Base-by-base conservation (phyloP, 1,140 invertebrate species). In the Heliconius melpomene region DNA sequence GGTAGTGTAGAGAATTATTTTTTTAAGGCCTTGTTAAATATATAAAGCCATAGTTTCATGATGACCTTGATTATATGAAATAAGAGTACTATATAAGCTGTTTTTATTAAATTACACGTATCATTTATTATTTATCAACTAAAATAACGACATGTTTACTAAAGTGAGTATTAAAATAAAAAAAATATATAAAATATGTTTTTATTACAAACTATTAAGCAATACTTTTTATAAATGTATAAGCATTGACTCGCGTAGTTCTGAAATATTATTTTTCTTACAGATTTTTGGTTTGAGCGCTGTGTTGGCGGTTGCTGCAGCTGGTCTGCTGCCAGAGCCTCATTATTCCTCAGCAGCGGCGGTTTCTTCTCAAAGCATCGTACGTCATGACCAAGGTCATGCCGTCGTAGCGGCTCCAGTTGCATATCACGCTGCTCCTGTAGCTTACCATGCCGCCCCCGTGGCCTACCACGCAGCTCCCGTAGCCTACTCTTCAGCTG, bases 221-320 rank as follows among this genome's bases (percentile, higher is more conserved):
- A 46, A 46, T 46, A 46, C 5, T 16, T 46, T 3, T 46, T 16
- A 13, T 13, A 5, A 46, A 46, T 46, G 13, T 1, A 16, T 46
- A 16, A 6, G 16, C 11, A 36, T 36, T 36, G 32, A 36, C 6
- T 36, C 32, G 6, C 7, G 32, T 36, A 36, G 32, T 46, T 46
- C 5, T 46, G 16, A 46, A 46, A 46, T 46, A 13, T 46, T 16
- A 16, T 46, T 46, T 79, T 72, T 20, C 26, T 89, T 86, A 36
- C 81, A 91, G 90, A 50, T 91, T 0, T 79, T 90, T 78, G 79
- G 82, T 70, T 66, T 90, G 7, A 88, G 84, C 79, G 86, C 87
- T 54, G 66, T 89, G 38, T 84, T 88, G 76, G 88, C 88, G 13
- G 85, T 88, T 52, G 82, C 84, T 60, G 86, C 87, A 23, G 90